Evolutionary conservation across 2,888 invertebrate genomes (phyloP).

Genomic region (Pediacus dermestoides): DNA sequence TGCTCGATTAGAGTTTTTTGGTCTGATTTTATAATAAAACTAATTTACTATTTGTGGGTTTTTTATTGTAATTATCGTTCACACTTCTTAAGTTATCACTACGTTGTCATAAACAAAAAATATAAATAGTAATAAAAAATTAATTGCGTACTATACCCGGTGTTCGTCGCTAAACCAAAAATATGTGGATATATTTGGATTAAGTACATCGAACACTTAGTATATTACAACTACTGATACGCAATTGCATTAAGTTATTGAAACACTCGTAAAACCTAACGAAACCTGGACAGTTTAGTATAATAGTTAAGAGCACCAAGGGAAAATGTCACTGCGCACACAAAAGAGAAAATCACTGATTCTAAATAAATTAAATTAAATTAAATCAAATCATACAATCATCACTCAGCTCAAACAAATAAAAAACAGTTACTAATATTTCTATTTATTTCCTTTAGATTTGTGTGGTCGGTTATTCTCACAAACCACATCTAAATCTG

Average conservation of each 20-base stretch:
- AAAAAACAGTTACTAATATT: too few relatives aligned
- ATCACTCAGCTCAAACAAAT: too few relatives aligned
- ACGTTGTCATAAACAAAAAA: constrained; percentile 20
- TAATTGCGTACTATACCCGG: constrained; percentile 48
- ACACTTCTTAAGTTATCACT: constrained; percentile 13
- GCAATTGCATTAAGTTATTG: constrained; percentile 35
- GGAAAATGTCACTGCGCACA: too few relatives aligned
- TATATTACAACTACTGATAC: constrained; percentile 39
- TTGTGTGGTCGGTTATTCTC: constrained; percentile 17
- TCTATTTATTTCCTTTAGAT: too few relatives aligned
- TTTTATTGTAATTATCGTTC: too few relatives aligned
- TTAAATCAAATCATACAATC: too few relatives aligned
- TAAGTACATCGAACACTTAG: constrained; percentile 31
- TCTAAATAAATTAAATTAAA: too few relatives aligned
- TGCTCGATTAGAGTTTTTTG: constrained; percentile 22
- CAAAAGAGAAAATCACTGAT: too few relatives aligned
- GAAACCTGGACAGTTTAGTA: too few relatives aligned
- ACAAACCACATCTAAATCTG: constrained; percentile 31
- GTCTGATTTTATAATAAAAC: constrained; percentile 8
- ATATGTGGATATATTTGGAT: too few relatives aligned
- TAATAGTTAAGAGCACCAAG: too few relatives aligned
- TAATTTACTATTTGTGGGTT: not conserved
- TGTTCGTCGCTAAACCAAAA: constrained; percentile 32
- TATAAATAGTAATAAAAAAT: constrained; percentile 14
- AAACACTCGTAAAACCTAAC: too few relatives aligned